Base-by-base conservation (phyloP, 2,888 invertebrate species). In the Coremacera marginata region DNA sequence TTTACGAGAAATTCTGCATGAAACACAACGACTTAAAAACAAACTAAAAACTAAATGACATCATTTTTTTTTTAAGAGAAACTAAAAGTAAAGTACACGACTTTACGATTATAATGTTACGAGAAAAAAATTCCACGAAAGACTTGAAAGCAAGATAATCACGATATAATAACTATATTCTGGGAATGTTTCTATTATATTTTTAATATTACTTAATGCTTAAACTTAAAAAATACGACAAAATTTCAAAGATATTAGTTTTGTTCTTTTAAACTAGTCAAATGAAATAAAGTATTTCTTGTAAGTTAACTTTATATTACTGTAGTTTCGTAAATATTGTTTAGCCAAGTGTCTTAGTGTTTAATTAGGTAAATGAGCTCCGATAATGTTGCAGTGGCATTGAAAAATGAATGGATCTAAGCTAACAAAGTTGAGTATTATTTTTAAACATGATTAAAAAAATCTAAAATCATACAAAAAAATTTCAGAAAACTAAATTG, bases 101-200 rank as follows among this genome's bases (percentile, higher is more conserved):
- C 27, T 19, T 25, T 19, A 14, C 22, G 60, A 27, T 60, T 25
- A 22, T 14, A 16, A 16, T 27, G 7, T 3, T 49, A 31, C 25
- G 49, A 73, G 27, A 63, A 51, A 7, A 51, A 62, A 62, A 73
- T 73, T 51, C 72, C 25, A 73, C 16, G 72, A 73, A 73, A 73
- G 19, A 25, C 25, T 60, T 25, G 62, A 60, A 73, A 25, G n/a
- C 16, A 16, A 44, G 16, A 71, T 37, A 49, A 72, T 72, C 34
- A n/a, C 49, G 14, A n/a, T 49, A 73, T 62, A 49, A 62, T 55
- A 5, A 49, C 60, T 37, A 60, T 37, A 60, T 62, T 73, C 72
- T 73, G 14, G 16, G 44, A 71, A 71, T 57, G 5, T 57, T 57
- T 60, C 8, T 14, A 16, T 44, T 57, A 31, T 22, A n/a, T 34